phyloP scores from a whole-genome alignment of 2,888 invertebrate species.

The Sarcophaga subvicina region DNA sequence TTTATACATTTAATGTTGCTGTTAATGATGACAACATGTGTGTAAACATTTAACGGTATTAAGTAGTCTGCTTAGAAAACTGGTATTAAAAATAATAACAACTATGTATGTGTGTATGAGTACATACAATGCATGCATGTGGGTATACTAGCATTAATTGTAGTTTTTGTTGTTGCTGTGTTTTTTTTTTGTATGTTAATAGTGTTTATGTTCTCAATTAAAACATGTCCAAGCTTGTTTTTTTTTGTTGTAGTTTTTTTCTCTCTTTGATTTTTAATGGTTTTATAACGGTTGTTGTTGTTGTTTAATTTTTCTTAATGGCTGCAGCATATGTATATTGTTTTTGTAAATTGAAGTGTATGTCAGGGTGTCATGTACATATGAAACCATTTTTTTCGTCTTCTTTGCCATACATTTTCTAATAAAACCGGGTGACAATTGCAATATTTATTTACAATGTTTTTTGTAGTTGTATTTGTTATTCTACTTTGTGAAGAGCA shows the following conservation, averaged over 20 bases:
- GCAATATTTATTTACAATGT: constrained; percentile 14
- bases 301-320: constrained; percentile 12
- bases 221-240: constrained; percentile 24
- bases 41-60: constrained; percentile 49
- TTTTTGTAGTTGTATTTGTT: not conserved
- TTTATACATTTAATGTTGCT: not conserved
- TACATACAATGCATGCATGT: not conserved
- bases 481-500: not conserved
- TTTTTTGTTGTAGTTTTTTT: not conserved
- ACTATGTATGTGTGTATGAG: not conserved
- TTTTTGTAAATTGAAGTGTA: not conserved
- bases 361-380: constrained; percentile 41
- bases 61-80: too few relatives aligned
- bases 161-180: not conserved
- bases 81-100: not conserved
- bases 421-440: constrained; percentile 55
- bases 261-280: not conserved
- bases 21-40: constrained; percentile 38
- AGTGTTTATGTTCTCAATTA: constrained; percentile 40
- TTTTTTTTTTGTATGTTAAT: constrained; percentile 25
- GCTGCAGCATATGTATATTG: not conserved
- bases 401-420: not conserved
- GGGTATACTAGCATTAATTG: not conserved
- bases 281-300: not conserved
- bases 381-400: constrained; percentile 15